These are phyloP conservation scores for Mycogona germanica DNA, from an alignment of 2,888 invertebrate species.

Conservation along the genomic window DNA sequence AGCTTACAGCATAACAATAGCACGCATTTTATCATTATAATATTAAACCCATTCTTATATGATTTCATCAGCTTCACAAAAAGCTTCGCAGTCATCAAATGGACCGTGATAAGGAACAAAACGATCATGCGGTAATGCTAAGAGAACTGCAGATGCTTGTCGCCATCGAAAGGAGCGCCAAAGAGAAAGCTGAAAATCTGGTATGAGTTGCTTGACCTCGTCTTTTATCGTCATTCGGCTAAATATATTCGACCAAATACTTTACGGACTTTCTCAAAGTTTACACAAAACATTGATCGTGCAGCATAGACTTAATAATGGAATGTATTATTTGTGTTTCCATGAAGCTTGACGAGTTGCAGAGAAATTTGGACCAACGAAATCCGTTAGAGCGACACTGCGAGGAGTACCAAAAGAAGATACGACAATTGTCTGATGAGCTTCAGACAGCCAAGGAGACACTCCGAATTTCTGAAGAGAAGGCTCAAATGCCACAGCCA, in stretches of 20 bases:
- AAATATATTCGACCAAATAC: too few relatives aligned
- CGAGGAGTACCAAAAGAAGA: constrained; percentile 27
- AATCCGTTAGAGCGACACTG: constrained; percentile 23
- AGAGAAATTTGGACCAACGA: constrained; percentile 36
- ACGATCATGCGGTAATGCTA: constrained; percentile 61
- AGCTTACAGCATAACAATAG: too few relatives aligned
- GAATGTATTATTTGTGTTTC: background rate
- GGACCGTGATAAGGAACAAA: constrained; percentile 67
- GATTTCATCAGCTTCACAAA: constrained; percentile 45
- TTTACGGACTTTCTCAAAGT: too few relatives aligned
- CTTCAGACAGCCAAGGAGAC: constrained; percentile 50
- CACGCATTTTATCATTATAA: too few relatives aligned
- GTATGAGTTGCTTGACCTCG: constrained; percentile 26
- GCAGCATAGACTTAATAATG: too few relatives aligned
- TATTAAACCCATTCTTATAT: too few relatives aligned
- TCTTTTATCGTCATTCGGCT: too few relatives aligned
- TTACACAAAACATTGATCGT: too few relatives aligned
- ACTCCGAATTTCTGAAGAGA: constrained; percentile 50
- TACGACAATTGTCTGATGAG: constrained; percentile 46
- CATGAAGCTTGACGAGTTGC: constrained; percentile 38
- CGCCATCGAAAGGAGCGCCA: constrained; percentile 56
- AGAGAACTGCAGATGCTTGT: constrained; percentile 66
- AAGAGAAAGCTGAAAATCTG: constrained; percentile 58
- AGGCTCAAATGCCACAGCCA: constrained; percentile 48
- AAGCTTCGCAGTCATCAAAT: constrained; percentile 63